A percentile compares a stretch with the other conserved stretches of the same genome.
Evolutionary conservation across 1,140 invertebrate genomes (phyloP).

Genomic region (Zelostemma sp.): DNA sequence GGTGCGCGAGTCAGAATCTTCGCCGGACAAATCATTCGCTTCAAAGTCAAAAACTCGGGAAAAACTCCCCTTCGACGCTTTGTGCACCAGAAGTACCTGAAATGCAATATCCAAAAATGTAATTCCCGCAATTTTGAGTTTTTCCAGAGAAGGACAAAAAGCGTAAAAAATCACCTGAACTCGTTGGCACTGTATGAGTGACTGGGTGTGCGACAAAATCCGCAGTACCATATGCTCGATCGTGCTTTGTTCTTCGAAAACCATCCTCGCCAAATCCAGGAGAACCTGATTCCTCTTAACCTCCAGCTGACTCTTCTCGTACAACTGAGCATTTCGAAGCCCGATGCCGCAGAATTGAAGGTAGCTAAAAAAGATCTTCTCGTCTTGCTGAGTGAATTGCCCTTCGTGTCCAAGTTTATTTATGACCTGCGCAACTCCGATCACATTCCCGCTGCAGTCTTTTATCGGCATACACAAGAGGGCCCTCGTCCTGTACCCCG

Average conservation of each 20-base stretch:
- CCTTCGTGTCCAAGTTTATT: slow-evolving; percentile 87
- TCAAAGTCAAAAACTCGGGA: slow-evolving; percentile 93
- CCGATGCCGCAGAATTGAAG: slow-evolving; percentile 97
- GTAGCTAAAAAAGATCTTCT: slow-evolving; percentile 93
- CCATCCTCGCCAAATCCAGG: slow-evolving; percentile 93
- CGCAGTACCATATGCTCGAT: slow-evolving; percentile 95
- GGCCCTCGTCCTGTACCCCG: slow-evolving; percentile 92
- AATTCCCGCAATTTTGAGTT: too few relatives aligned
- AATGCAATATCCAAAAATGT: slow-evolving; percentile 24
- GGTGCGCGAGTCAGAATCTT: slow-evolving; percentile 82
- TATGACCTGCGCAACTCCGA: slow-evolving; percentile 96
- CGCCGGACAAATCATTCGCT: slow-evolving; percentile 81
- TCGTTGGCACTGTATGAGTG: slow-evolving; percentile 92
- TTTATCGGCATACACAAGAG: slow-evolving; percentile 97
- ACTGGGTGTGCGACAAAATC: slow-evolving; percentile 95
- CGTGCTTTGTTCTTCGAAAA: slow-evolving; percentile 97
- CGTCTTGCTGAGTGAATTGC: slow-evolving; percentile 86
- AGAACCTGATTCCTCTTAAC: slow-evolving; percentile 96
- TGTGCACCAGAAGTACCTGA: slow-evolving; percentile 88
- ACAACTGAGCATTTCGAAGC: slow-evolving; percentile 92
- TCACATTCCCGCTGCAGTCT: slow-evolving; percentile 93
- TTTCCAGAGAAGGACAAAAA: too few relatives aligned
- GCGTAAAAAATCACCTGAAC: slow-evolving; percentile 83
- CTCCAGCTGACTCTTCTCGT: slow-evolving; percentile 93
- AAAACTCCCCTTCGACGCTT: slow-evolving; percentile 89